Base-by-base conservation (phyloP, 2,888 invertebrate genomes). In the Lycaena phlaeas region DNA sequence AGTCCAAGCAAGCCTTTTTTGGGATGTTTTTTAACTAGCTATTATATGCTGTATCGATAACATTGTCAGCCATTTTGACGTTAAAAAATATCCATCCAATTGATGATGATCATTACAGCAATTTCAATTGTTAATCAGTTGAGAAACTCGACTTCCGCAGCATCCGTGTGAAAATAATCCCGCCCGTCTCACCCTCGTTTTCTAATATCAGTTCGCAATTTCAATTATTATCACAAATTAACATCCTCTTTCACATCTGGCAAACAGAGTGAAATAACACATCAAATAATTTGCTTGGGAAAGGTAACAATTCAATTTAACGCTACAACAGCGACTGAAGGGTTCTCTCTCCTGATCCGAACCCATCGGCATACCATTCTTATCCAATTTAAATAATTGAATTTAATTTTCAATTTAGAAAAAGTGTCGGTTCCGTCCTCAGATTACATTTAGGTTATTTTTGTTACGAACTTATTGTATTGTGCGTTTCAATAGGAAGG, bases 231-330 rank as follows among this genome's bases (percentile, higher is more conserved):
- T 31, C 30, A 31, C 17, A 40, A 22, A 34, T 34, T 34, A 34
- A 10, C 18, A 34, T 31, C n/a, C n/a, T n/a, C 26, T 40, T 15
- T 18, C 27, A 34, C 10, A 17, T 27, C 27, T 28, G 27, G 22
- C 38, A 27, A 38, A 34, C 27, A 38, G 36, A 17, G 28, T 28
- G 27, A 38, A 39, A 18, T 25, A 36, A 30, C 39, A 39, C 30
- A 39, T 43, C 38, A 41, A 43, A 43, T 43, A 45, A 45, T 45
- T 34, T 36, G 45, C 36, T 27, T 38, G 38, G 54, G 47, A 52
- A 56, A 63, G 64, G 61, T 65, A 59, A 70, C 71, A 66, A 73
- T 73, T 73, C 66, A 72, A 74, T 73, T 73, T 72, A 64, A 67
- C 66, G 62, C 59, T 51, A 54, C 53, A 54, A 44, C 48, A 50